Evolutionary conservation across 2,888 invertebrate species (phyloP).

Genomic region (Lampropteryx suffumata): DNA sequence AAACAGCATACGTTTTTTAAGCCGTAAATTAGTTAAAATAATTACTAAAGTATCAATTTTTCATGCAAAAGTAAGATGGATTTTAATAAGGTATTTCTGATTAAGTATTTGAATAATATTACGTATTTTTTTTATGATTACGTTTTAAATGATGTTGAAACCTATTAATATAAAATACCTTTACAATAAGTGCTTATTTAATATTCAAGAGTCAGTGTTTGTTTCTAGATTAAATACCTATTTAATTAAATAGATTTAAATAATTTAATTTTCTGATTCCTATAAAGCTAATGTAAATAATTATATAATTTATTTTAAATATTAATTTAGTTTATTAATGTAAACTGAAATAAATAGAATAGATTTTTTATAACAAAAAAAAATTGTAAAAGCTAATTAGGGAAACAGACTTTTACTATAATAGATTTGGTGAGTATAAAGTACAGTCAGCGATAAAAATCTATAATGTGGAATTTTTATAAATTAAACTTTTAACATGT

Average conservation of each 20-base stretch:
- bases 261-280: conserved; percentile 20
- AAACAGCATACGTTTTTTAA: no score
- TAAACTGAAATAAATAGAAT: conserved; percentile 24
- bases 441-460: neutral
- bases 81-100: no score
- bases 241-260: neutral
- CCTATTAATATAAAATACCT: neutral
- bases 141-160: no score
- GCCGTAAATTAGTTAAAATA: no score
- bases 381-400: neutral
- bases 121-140: no score
- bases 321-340: conserved; percentile 20
- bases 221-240: conserved; percentile 14
- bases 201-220: neutral
- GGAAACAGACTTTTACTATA: conserved; percentile 1
- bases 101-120: no score
- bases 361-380: conserved; percentile 28
- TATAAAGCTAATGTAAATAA: conserved; percentile 27
- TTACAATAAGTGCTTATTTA: neutral
- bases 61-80: no score
- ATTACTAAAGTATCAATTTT: no score
- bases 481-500: no score
- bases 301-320: conserved; percentile 25
- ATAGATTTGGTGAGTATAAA: conserved; percentile 6
- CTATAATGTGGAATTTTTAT: neutral